phyloP scores from a whole-genome alignment of 2,797 vertebrate genomes.

The Babyrousa celebensis region DNA sequence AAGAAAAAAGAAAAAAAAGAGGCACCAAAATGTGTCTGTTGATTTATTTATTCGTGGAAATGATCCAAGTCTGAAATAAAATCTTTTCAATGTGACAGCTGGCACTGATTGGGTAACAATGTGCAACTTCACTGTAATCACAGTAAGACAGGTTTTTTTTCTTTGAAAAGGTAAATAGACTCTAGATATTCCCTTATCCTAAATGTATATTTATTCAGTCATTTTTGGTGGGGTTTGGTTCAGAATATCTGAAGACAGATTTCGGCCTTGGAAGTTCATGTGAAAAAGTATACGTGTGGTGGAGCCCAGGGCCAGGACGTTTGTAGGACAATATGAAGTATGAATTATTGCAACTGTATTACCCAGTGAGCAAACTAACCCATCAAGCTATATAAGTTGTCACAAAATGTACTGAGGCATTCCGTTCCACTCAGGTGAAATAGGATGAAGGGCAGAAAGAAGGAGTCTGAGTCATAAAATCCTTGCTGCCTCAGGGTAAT shows the following conservation, averaged over 20 bases:
- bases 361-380: constrained; percentile 79
- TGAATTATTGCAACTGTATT: constrained; percentile 62
- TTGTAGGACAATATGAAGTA: constrained; percentile 83
- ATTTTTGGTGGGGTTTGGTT: background rate
- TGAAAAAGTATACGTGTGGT: background rate
- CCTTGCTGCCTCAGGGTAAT: constrained; percentile 68
- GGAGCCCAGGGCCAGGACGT: constrained; percentile 44
- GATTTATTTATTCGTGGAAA: constrained; percentile 85
- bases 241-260: constrained; percentile 49
- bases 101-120: constrained; percentile 30
- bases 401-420: constrained; percentile 82
- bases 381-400: constrained; percentile 86
- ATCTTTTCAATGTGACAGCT: constrained; percentile 67
- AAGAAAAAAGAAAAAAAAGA: constrained; percentile 16
- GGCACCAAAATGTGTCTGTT: constrained; percentile 67
- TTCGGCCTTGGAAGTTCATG: constrained; percentile 28
- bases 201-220: constrained; percentile 29
- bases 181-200: background rate
- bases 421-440: constrained; percentile 78
- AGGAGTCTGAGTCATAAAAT: constrained; percentile 78
- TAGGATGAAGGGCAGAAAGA: constrained; percentile 64
- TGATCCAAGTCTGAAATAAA: constrained; percentile 76
- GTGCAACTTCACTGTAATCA: constrained; percentile 50
- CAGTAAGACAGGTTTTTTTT: constrained; percentile 13
- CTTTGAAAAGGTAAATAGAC: background rate